Evolutionary conservation across 1,140 invertebrate genomes (phyloP).

Genomic region (Brachionus paranguensis): DNA sequence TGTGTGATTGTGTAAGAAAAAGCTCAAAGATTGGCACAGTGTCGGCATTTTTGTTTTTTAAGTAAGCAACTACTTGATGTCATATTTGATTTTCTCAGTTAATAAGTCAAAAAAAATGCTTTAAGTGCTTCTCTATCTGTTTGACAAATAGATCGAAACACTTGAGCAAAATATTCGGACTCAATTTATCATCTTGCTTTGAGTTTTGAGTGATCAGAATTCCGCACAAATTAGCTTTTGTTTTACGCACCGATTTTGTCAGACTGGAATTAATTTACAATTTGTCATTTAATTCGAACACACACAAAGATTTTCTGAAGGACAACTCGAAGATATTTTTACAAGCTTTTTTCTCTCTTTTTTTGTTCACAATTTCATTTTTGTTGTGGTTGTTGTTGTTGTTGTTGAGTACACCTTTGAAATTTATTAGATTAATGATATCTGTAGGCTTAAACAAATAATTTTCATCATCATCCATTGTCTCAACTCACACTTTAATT

Average conservation of each 20-base stretch:
- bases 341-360: neutral
- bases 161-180: neutral
- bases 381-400: neutral
- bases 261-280: neutral
- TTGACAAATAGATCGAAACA: neutral
- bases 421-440: slow-evolving; percentile 16
- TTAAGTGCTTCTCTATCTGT: neutral
- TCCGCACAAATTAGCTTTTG: neutral
- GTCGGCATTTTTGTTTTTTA: neutral
- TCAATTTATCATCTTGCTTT: neutral
- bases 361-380: no score
- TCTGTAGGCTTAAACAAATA: slow-evolving; percentile 21
- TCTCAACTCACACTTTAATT: slow-evolving; percentile 7
- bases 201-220: neutral
- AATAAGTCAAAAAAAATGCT: neutral
- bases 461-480: neutral
- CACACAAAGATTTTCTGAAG: neutral
- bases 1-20: neutral
- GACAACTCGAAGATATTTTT: slow-evolving; percentile 16
- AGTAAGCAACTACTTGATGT: neutral
- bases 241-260: neutral
- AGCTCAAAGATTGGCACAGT: neutral
- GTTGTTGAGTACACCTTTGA: neutral
- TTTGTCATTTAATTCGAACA: neutral
- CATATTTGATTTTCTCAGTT: neutral